Conservation (phyloP, 2,888 invertebrate species). For the Scelioninae gen. 1 region DNA sequence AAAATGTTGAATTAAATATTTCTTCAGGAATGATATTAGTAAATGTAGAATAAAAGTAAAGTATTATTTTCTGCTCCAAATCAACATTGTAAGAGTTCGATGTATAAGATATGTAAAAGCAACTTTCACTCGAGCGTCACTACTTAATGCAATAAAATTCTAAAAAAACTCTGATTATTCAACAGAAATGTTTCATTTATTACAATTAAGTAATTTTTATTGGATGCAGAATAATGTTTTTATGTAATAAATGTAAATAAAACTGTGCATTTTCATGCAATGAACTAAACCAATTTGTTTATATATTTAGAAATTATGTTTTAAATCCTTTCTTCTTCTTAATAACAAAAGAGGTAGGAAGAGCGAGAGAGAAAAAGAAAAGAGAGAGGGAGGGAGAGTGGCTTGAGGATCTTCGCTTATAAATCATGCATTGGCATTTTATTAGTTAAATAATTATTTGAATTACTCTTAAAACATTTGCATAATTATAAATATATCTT, state of each 20-base stretch:
- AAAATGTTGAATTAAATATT: background rate
- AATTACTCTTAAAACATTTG: constrained; percentile 36
- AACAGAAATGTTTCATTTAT: constrained; percentile 25
- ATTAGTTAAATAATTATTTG: constrained; percentile 45
- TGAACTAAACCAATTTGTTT: constrained; percentile 2
- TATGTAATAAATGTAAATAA: constrained; percentile 18
- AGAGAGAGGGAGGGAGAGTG: no score
- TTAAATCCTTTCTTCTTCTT: no score
- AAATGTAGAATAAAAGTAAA: background rate
- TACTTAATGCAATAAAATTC: constrained; percentile 25
- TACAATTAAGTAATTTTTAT: constrained; percentile 36
- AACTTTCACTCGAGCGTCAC: constrained; percentile 44
- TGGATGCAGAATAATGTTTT: constrained; percentile 1
- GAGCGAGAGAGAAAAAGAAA: no score
- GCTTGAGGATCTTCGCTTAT: background rate
- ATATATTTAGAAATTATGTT: background rate
- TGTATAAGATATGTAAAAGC: constrained; percentile 41
- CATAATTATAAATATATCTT: constrained; percentile 48
- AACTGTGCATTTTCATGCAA: background rate
- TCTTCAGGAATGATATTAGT: background rate
- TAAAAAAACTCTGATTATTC: constrained; percentile 42
- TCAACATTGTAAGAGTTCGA: constrained; percentile 33
- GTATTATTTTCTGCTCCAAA: constrained; percentile 13
- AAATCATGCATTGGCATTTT: constrained; percentile 7
- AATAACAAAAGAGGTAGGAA: no score